Evolutionary conservation across 1,140 invertebrate genomes (phyloP).

Genomic region (Lutraria rhynchaena): DNA sequence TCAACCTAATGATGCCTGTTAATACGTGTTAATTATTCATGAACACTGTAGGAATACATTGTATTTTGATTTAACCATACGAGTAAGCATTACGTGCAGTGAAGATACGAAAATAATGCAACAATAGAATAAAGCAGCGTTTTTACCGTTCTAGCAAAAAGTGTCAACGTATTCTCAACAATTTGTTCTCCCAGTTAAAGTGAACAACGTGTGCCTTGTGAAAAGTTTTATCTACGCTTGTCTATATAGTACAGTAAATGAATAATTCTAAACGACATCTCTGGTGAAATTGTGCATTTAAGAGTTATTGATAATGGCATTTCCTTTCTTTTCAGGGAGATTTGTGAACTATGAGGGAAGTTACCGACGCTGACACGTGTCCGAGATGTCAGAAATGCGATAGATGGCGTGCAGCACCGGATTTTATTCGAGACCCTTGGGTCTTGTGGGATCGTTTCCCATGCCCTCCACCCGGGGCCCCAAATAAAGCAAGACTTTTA

Average conservation of each 20-base stretch:
- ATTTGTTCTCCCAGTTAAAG: not conserved
- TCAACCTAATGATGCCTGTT: too few species aligned
- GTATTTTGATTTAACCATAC: too few species aligned
- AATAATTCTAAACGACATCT: not conserved
- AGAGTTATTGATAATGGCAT: not conserved
- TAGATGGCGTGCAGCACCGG: slow-evolving; percentile 44
- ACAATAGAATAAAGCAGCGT: too few species aligned
- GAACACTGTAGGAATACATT: too few species aligned
- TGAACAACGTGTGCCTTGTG: not conserved
- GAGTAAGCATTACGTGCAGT: too few species aligned
- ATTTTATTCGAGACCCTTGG: slow-evolving; percentile 50
- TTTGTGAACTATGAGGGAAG: slow-evolving; percentile 25
- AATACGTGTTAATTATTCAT: too few species aligned
- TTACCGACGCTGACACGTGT: slow-evolving; percentile 32
- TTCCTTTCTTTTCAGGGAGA: not conserved
- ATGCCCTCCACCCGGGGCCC: slow-evolving; percentile 46
- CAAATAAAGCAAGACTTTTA: slow-evolving; percentile 44
- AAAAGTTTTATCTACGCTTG: not conserved
- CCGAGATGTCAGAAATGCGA: slow-evolving; percentile 54
- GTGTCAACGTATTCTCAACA: too few species aligned
- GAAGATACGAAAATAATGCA: too few species aligned
- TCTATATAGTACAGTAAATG: not conserved
- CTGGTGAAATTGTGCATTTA: not conserved
- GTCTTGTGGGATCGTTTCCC: slow-evolving; percentile 52
- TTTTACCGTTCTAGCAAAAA: too few species aligned